A percentile compares a stretch with the other conserved stretches of the same genome.
Evolutionary conservation across 2,797 vertebrate genomes (phyloP).

Genomic region (Microctenopoma lineatum): DNA sequence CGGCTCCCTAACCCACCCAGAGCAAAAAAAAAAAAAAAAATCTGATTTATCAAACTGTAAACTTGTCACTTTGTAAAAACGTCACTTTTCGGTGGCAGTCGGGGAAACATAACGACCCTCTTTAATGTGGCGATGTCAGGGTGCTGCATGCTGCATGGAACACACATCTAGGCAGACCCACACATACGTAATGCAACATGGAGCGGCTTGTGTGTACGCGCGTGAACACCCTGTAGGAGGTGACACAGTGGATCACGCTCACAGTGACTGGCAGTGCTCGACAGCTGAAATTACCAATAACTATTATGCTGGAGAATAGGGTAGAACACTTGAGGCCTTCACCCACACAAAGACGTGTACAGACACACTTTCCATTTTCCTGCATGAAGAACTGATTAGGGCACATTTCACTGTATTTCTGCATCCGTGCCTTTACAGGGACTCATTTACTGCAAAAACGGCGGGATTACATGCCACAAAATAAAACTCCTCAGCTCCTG

Average conservation of each 20-base stretch:
- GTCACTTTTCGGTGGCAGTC: constrained; percentile 82
- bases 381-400: constrained; percentile 29
- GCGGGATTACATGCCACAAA: constrained; percentile 29
- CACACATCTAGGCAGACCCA: constrained; percentile 65
- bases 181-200: constrained; percentile 60
- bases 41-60: constrained; percentile 87
- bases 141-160: constrained; percentile 66
- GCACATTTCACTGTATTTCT: constrained; percentile 16
- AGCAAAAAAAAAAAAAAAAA: constrained; percentile 67
- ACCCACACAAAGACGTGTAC: constrained; percentile 24
- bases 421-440: constrained; percentile 13
- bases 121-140: constrained; percentile 83
- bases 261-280: constrained; percentile 53
- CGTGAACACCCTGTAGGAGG: constrained; percentile 47
- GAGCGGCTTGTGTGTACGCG: constrained; percentile 18
- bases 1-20: constrained; percentile 52
- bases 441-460: constrained; percentile 20
- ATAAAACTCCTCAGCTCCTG: constrained; percentile 29
- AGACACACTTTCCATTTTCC: constrained; percentile 6
- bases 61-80: constrained; percentile 88
- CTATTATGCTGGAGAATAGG: constrained; percentile 57
- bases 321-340: constrained; percentile 58
- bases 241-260: constrained; percentile 70
- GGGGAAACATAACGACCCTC: constrained; percentile 84
- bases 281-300: constrained; percentile 74